phyloP scores from a whole-genome alignment of 2,888 invertebrate species.

The Linnaemya vulpina region DNA sequence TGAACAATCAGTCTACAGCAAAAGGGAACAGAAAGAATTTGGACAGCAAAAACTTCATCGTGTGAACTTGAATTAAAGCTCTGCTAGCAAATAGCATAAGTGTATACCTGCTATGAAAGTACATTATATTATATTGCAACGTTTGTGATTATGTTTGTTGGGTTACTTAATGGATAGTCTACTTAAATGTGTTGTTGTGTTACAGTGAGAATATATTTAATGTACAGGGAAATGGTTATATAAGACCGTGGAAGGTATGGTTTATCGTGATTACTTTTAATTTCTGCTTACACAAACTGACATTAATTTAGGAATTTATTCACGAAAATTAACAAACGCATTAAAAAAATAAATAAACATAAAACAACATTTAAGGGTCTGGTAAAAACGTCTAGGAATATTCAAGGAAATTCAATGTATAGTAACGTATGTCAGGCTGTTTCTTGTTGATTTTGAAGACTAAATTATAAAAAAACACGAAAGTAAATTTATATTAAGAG shows the following conservation, averaged over 20 bases:
- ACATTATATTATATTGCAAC: too few species aligned
- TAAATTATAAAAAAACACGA: conserved; percentile 41
- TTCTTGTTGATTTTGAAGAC: conserved; percentile 39
- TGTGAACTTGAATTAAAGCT: too few species aligned
- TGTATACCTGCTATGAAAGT: too few species aligned
- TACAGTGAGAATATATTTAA: neutral
- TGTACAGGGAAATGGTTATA: neutral
- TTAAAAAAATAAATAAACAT: conserved; percentile 23
- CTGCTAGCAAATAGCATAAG: too few species aligned
- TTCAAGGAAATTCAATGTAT: conserved; percentile 20
- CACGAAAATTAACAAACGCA: conserved; percentile 16
- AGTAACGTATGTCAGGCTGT: neutral
- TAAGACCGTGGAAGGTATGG: neutral
- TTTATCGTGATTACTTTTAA: conserved; percentile 31
- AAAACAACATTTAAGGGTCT: conserved; percentile 33
- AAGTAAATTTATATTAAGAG: conserved; percentile 20
- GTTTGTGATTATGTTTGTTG: too few species aligned
- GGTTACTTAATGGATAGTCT: neutral
- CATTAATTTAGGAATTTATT: conserved; percentile 21
- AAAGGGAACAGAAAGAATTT: too few species aligned
- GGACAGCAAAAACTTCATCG: too few species aligned
- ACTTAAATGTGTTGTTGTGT: neutral
- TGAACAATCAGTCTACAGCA: too few species aligned
- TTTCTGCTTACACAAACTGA: neutral
- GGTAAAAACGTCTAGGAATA: conserved; percentile 15